Conservation (phyloP, 2,797 vertebrate species). For the Acanthiza pusilla region DNA sequence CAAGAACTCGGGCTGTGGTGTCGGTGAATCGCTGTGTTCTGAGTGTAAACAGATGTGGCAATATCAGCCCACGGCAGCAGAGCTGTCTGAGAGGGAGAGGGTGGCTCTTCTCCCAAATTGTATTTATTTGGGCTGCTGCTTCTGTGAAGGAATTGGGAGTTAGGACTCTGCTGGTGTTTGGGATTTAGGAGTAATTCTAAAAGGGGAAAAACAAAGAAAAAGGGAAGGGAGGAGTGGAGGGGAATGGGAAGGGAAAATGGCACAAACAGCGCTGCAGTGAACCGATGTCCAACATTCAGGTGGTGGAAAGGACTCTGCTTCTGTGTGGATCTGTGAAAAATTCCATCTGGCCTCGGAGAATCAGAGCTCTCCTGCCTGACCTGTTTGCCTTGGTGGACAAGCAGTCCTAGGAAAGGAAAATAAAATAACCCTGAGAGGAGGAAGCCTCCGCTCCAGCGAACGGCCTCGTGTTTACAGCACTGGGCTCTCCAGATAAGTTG, state of each 20-base stretch:
- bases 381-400: background rate
- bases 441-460: background rate
- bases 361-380: background rate
- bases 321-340: background rate
- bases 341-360: background rate
- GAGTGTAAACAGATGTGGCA: background rate
- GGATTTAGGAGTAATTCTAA: background rate
- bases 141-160: background rate
- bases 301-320: background rate
- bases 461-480: background rate
- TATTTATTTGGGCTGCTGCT: background rate
- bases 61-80: background rate
- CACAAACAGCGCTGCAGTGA: background rate
- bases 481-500: background rate
- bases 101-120: background rate
- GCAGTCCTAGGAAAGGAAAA: background rate
- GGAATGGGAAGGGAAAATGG: background rate
- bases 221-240: background rate
- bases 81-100: background rate
- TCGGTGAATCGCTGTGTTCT: background rate
- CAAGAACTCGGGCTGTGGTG: background rate
- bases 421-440: background rate
- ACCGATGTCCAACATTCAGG: rapidly evolving
- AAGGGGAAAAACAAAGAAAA: background rate
- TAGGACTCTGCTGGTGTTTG: background rate